Conservation (phyloP, 2,888 invertebrate species). For the Conops quadrifasciatus region DNA sequence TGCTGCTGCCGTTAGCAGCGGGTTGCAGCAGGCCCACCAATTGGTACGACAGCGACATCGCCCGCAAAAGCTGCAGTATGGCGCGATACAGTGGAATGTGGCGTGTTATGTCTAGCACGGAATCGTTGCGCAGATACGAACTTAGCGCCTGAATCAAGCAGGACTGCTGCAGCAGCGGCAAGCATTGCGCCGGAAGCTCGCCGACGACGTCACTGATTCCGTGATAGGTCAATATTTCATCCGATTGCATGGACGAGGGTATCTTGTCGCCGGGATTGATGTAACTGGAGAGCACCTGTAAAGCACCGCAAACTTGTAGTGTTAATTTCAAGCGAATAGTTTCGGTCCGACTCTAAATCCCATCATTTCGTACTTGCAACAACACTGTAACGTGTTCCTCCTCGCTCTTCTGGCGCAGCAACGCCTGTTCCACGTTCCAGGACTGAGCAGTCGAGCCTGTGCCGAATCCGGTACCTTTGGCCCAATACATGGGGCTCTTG, state of each 20-base stretch:
- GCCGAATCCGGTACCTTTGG: constrained; percentile 96
- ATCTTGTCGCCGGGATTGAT: constrained; percentile 77
- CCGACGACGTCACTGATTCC: constrained; percentile 64
- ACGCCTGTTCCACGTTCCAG: constrained; percentile 96
- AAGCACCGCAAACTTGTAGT: too few relatives aligned
- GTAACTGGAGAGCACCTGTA: constrained; percentile 84
- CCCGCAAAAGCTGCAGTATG: constrained; percentile 82
- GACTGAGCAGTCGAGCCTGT: constrained; percentile 94
- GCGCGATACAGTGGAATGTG: constrained; percentile 93
- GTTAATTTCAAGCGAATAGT: too few relatives aligned
- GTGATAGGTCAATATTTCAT: constrained; percentile 62
- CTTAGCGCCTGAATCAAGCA: constrained; percentile 87
- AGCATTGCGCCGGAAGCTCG: constrained; percentile 75
- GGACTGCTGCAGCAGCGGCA: constrained; percentile 81
- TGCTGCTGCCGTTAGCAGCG: constrained; percentile 56
- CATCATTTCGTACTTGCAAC: constrained; percentile 69
- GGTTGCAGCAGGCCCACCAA: constrained; percentile 74
- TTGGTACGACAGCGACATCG: constrained; percentile 73
- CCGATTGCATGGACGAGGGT: constrained; percentile 62
- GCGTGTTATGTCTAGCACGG: constrained; percentile 96
- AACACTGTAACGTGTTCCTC: constrained; percentile 93
- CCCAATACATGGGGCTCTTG: constrained; percentile 88
- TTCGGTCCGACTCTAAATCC: too few relatives aligned
- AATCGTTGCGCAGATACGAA: constrained; percentile 92
- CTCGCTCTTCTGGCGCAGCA: constrained; percentile 86